Evolutionary conservation across 1,140 invertebrate species (phyloP), one percentile per base, ranked within the genome.

Genomic region (Diorhabda elongata): DNA sequence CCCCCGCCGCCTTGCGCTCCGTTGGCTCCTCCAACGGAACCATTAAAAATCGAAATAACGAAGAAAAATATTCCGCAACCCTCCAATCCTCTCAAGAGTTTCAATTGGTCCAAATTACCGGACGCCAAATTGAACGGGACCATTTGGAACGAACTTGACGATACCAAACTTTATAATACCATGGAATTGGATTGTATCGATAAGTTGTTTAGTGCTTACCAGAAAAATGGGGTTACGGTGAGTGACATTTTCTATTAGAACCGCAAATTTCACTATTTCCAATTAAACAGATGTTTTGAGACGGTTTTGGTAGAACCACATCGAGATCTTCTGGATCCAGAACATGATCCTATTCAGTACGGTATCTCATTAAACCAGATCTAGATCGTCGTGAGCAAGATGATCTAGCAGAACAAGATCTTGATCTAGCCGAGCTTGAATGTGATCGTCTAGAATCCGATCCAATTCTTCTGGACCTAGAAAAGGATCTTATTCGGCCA

Each of bases 91-190:
- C 83, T 98, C 2, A 98, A 98, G 81, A 96, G 95, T 43, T 97
- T 98, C 83, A 99, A 99, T 82, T 99, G 97, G 96, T 93, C 93
- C 5, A 97, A 97, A 77, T 84, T 98, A 71, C 92, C 95, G 1
- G 94, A 96, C 75, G 88, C 92, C 42, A 94, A 94, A 77, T 81
- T 93, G 0, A 89, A 89, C 70, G 95, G 95, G 4, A 98, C 97
- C 0, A 91, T 98, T 68, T 99, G 97, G 96, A 91, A 90, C 69
- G 93, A 97, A 77, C 79, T 98, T 63, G 95, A 98, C 78, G 96
- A 98, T 75, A 89, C 92, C 3, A 97, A 96, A 80, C 81, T 96
- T 57, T 98, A 97, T 79, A 93, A 91, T 72, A 87, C 91, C 2
- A 93, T 98, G 84, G 96, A 98, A 77, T 84, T 99, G 58, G 90